phyloP scores from a whole-genome alignment of 1,140 invertebrate genomes.

The Pseudomyrmex gracilis region DNA sequence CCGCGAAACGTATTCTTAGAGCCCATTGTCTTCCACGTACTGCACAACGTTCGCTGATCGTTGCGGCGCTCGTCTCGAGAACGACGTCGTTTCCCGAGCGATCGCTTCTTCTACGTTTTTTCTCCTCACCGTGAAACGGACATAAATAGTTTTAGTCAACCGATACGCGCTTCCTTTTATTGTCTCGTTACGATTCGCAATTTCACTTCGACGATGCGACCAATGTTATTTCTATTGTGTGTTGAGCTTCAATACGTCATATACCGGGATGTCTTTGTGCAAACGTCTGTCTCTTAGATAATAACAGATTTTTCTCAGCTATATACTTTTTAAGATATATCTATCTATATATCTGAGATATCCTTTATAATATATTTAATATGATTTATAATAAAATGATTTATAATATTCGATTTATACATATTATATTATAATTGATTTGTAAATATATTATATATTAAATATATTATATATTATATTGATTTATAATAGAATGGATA shows the following conservation, averaged over 20 bases:
- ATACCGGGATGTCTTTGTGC: not conserved
- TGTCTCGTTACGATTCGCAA: not conserved
- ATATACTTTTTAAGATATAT: not conserved
- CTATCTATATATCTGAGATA: not conserved
- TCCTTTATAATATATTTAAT: too few species aligned
- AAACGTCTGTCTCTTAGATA: not conserved
- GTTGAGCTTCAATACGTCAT: not conserved
- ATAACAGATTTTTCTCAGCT: not conserved
- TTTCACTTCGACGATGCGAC: conserved; percentile 9
- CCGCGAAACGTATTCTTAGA: conserved; percentile 27
- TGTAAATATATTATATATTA: too few species aligned
- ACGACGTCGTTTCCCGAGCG: not conserved
- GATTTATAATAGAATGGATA: not conserved
- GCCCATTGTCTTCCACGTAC: conserved; percentile 33
- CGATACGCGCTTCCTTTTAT: too few species aligned
- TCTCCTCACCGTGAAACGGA: not conserved
- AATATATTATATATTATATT: too few species aligned
- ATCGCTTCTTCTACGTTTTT: not conserved
- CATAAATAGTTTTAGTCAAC: conserved; percentile 14
- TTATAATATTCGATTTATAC: too few species aligned
- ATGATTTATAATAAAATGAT: not conserved
- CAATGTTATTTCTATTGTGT: not conserved
- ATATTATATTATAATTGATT: too few species aligned
- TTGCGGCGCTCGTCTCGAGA: not conserved
- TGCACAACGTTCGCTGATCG: not conserved